Conservation (phyloP, 2,888 invertebrate genomes). For the Pristionchus arcanus region DNA sequence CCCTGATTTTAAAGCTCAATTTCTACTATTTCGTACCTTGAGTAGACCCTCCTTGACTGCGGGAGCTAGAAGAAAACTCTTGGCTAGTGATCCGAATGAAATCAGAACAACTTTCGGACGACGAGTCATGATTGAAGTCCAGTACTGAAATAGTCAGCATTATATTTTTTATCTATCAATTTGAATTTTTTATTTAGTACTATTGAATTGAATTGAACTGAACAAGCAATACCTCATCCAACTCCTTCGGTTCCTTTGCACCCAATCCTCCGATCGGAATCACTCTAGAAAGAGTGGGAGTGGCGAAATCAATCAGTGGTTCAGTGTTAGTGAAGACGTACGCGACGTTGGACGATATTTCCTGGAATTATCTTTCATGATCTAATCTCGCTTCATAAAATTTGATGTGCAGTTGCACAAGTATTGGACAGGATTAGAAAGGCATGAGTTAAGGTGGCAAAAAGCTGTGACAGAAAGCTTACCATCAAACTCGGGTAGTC, state of each 20-base stretch:
- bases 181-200: too few species aligned
- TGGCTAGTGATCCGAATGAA: conserved; percentile 15
- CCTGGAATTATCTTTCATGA: too few species aligned
- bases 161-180: too few species aligned
- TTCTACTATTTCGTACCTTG: neutral
- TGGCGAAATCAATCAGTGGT: neutral
- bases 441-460: too few species aligned
- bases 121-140: neutral
- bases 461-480: too few species aligned
- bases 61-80: neutral
- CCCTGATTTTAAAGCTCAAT: neutral
- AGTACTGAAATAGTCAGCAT: conserved; percentile 26
- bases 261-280: conserved; percentile 38
- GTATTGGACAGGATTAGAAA: too few species aligned
- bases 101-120: conserved; percentile 17
- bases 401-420: too few species aligned
- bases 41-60: neutral
- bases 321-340: conserved; percentile 27
- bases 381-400: too few species aligned
- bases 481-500: neutral
- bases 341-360: conserved; percentile 11
- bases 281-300: neutral
- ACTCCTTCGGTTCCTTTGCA: neutral
- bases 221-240: conserved; percentile 49
- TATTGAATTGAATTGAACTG: too few species aligned